These are phyloP conservation scores for Drosophila fulvimacula DNA, from an alignment of 2,888 invertebrate genomes.

Conservation along the genomic window DNA sequence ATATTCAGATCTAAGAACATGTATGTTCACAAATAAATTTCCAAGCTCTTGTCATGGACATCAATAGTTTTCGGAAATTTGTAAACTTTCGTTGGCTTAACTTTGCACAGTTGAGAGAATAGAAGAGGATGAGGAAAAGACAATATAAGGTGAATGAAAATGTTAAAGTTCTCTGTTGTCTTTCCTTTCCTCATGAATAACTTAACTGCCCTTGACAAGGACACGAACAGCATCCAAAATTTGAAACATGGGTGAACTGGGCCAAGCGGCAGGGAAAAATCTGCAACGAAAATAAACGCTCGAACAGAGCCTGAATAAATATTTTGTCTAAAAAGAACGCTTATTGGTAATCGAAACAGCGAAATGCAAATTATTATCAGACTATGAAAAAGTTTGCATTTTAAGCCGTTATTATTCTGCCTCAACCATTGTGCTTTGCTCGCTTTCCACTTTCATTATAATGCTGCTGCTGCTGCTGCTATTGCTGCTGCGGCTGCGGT, in stretches of 20 bases:
- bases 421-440: slow-evolving; percentile 62
- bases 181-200: slow-evolving; percentile 11
- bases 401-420: slow-evolving; percentile 62
- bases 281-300: slow-evolving; percentile 21
- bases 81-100: slow-evolving; percentile 3
- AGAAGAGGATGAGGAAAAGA: not conserved
- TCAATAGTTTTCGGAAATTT: slow-evolving; percentile 6
- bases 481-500: slow-evolving; percentile 21
- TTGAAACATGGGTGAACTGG: not conserved
- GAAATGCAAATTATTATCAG: slow-evolving; percentile 48
- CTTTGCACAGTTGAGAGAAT: not conserved
- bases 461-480: slow-evolving; percentile 19
- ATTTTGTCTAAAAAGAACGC: slow-evolving; percentile 21
- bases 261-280: slow-evolving; percentile 1
- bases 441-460: slow-evolving; percentile 49
- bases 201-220: slow-evolving; percentile 9
- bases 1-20: not conserved
- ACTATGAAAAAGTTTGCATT: slow-evolving; percentile 53
- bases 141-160: slow-evolving; percentile 5
- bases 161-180: not conserved
- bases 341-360: slow-evolving; percentile 51
- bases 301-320: slow-evolving; percentile 31
- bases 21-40: slow-evolving; percentile 2
- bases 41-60: not conserved
- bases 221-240: slow-evolving; percentile 1